phyloP scores from a whole-genome alignment of 2,888 invertebrate genomes.

The Eulithis prunata region DNA sequence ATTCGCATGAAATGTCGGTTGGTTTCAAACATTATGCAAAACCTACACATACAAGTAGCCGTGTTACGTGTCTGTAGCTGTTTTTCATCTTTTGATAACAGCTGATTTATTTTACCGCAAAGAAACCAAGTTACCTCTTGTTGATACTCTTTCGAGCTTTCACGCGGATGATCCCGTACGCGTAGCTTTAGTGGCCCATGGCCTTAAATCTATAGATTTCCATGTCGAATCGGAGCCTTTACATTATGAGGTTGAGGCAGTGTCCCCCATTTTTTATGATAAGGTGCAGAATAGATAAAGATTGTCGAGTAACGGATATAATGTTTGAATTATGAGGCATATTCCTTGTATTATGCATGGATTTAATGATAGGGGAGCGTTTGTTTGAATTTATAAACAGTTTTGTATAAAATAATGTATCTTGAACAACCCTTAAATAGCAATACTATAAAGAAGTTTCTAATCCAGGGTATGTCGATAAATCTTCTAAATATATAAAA shows the following conservation, averaged over 20 bases:
- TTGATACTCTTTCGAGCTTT: too few relatives aligned
- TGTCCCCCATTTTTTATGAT: slow-evolving; percentile 32
- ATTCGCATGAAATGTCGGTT: too few relatives aligned
- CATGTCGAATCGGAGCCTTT: slow-evolving; percentile 31
- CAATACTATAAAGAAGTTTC: too few relatives aligned
- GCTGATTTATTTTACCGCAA: too few relatives aligned
- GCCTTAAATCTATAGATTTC: slow-evolving; percentile 48
- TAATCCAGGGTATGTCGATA: too few relatives aligned
- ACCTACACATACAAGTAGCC: too few relatives aligned
- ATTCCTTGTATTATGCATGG: slow-evolving; percentile 16
- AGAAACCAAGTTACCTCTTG: too few relatives aligned
- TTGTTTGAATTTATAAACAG: neutral
- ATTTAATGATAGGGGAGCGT: slow-evolving; percentile 3
- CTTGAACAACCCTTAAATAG: too few relatives aligned
- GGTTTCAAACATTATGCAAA: too few relatives aligned
- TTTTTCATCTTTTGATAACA: too few relatives aligned
- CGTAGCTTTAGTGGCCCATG: slow-evolving; percentile 2
- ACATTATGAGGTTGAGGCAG: slow-evolving; percentile 32
- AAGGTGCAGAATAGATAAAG: slow-evolving; percentile 32
- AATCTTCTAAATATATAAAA: too few relatives aligned
- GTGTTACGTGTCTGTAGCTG: too few relatives aligned
- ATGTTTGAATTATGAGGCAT: slow-evolving; percentile 25
- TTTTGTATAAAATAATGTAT: neutral
- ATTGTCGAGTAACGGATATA: slow-evolving; percentile 27
- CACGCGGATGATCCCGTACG: neutral